phyloP scores from a whole-genome alignment of 2,888 invertebrate species.

The Oasisia sp. region DNA sequence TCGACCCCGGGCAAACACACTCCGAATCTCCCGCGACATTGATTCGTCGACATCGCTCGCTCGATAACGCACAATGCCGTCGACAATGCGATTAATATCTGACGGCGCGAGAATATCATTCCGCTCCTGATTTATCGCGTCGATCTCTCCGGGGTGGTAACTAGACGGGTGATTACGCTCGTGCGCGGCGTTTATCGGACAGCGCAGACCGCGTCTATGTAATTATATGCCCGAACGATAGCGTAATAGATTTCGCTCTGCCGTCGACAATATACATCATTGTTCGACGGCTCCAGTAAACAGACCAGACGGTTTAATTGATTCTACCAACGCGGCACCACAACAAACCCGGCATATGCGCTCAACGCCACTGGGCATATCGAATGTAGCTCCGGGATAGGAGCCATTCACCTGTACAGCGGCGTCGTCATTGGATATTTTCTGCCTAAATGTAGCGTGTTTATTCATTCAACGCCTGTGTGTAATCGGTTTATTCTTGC shows the following conservation, averaged over 20 bases:
- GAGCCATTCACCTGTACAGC: not conserved
- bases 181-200: not conserved
- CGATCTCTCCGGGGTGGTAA: not conserved
- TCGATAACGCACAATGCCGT: not conserved
- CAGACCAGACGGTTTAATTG: not conserved
- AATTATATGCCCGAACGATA: not conserved
- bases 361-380: not conserved
- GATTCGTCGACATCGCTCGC: constrained; percentile 9
- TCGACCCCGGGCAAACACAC: not conserved
- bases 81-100: constrained; percentile 6
- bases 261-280: not conserved
- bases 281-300: not conserved
- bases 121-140: not conserved
- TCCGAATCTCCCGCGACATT: not conserved
- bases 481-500: not conserved
- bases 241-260: constrained; percentile 10
- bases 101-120: not conserved
- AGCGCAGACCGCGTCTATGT: not conserved
- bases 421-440: not conserved
- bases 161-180: not conserved
- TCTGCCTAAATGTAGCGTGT: not conserved
- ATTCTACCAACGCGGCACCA: not conserved
- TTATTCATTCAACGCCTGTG: not conserved
- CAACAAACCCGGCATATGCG: not conserved
- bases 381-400: not conserved